These are phyloP conservation scores for Passerina amoena DNA, from an alignment of 2,113 vertebrate genomes.

Conservation along the genomic window DNA sequence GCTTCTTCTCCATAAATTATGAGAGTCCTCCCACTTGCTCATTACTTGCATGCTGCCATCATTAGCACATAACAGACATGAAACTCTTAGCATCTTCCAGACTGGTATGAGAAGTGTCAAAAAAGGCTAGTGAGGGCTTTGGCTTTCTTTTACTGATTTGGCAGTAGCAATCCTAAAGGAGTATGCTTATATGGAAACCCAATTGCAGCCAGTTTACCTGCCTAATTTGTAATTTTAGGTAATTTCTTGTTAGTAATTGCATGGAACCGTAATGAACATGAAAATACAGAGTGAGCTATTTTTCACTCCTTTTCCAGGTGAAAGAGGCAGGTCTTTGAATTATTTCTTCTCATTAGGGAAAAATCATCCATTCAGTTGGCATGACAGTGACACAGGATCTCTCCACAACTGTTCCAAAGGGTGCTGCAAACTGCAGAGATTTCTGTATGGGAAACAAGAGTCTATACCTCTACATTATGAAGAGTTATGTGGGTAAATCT, in stretches of 20 bases:
- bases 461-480: neutral
- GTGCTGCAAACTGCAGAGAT: constrained; percentile 31
- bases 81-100: neutral
- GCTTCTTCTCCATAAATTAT: neutral
- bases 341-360: constrained; percentile 68
- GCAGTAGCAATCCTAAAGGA: neutral
- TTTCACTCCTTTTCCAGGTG: constrained; percentile 57
- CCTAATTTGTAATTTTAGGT: constrained; percentile 18
- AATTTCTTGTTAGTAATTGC: constrained; percentile 41
- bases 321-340: constrained; percentile 38
- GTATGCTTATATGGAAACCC: neutral
- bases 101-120: neutral
- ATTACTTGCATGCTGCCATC: neutral
- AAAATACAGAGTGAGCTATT: constrained; percentile 28
- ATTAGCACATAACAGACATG: neutral
- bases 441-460: neutral
- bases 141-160: neutral
- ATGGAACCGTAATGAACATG: constrained; percentile 4
- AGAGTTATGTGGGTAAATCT: neutral
- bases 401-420: constrained; percentile 45
- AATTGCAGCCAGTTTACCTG: neutral
- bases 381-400: constrained; percentile 58
- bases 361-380: constrained; percentile 45
- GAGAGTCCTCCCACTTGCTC: neutral
- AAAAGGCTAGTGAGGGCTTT: neutral